A percentile compares a stretch with the other conserved stretches of the same genome.
phyloP scores from a whole-genome alignment of 2,113 vertebrate genomes.

The Bujurquina vittata region DNA sequence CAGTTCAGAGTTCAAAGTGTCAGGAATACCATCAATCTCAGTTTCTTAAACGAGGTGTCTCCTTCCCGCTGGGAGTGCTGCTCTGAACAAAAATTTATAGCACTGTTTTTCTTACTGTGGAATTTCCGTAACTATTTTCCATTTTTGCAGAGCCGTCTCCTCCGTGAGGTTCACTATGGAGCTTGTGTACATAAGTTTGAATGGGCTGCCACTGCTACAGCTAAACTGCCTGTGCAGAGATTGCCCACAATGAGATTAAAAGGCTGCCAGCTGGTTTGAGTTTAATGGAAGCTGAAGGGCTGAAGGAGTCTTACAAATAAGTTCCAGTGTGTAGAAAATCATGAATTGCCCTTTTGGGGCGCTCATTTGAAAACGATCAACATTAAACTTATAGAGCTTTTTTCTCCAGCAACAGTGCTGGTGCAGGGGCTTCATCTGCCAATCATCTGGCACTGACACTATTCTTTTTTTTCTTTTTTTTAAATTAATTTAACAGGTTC shows the following conservation, averaged over 20 bases:
- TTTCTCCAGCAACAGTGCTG: background rate
- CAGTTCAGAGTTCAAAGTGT: conserved; percentile 21
- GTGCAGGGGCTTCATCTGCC: background rate
- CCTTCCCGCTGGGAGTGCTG: conserved; percentile 18
- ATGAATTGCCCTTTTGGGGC: background rate
- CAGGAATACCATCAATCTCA: conserved; percentile 43
- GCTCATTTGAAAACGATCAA: background rate
- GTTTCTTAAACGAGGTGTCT: background rate
- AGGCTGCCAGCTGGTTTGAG: background rate
- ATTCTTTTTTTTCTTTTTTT: background rate
- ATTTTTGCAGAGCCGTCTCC: background rate
- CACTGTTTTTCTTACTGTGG: conserved; percentile 41
- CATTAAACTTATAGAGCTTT: background rate
- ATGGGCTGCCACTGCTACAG: background rate
- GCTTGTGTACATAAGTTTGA: background rate
- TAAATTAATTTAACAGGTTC: background rate
- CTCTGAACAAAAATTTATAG: conserved; percentile 25
- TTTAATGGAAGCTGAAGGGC: background rate
- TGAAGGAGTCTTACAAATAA: background rate
- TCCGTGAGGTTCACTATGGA: background rate
- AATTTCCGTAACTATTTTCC: conserved; percentile 27
- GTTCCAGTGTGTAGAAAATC: background rate
- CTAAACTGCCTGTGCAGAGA: background rate
- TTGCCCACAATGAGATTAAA: background rate
- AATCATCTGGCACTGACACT: background rate